phyloP scores from a whole-genome alignment of 2,113 vertebrate genomes.

The Progne subis region DNA sequence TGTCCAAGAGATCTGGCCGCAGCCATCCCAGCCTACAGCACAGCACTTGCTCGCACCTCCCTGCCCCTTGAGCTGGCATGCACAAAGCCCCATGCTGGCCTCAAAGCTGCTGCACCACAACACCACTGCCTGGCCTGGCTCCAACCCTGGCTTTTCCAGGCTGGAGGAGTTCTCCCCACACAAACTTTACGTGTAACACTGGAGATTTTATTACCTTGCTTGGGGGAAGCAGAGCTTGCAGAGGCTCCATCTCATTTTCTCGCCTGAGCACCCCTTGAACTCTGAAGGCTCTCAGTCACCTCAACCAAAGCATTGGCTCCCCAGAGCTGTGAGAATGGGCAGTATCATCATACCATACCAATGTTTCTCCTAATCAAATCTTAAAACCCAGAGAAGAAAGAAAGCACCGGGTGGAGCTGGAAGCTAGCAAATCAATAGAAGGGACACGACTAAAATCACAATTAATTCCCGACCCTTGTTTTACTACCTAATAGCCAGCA shows the following conservation, averaged over 20 bases:
- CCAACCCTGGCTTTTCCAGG: neutral
- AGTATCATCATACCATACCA: neutral
- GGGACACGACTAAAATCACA: neutral
- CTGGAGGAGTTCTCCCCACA: neutral
- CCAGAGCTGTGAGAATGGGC: neutral
- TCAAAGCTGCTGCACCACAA: neutral
- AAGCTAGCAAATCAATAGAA: neutral
- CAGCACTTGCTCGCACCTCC: accelerated
- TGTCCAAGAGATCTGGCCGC: too few species aligned
- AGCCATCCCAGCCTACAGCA: neutral
- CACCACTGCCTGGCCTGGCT: neutral
- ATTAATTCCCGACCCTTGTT: neutral
- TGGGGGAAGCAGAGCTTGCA: neutral
- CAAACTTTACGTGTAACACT: neutral
- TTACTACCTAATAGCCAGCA: neutral
- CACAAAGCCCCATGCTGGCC: accelerated
- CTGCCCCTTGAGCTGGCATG: neutral
- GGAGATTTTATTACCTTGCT: neutral
- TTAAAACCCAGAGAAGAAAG: neutral
- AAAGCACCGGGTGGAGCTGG: neutral
- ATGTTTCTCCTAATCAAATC: neutral
- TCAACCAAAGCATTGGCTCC: neutral
- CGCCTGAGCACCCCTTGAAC: neutral
- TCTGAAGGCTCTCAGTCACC: neutral
- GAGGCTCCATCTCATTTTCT: neutral